phyloP scores from a whole-genome alignment of 1,140 invertebrate genomes.

The Rhagoletis zephyria region DNA sequence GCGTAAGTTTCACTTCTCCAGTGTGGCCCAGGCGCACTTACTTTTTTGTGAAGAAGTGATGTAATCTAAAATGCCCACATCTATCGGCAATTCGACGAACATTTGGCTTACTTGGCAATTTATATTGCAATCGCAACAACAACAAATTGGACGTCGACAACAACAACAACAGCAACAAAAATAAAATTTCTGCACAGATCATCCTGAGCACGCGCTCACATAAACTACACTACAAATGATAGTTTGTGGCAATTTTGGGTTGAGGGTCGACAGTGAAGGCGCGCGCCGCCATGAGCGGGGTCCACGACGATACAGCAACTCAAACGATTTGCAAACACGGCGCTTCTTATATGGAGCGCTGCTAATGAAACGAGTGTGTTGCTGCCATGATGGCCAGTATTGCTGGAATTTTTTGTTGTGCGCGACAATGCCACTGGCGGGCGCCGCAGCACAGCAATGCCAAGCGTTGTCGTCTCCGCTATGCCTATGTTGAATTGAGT shows the following conservation, averaged over 20 bases:
- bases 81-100: background rate
- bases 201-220: constrained; percentile 58
- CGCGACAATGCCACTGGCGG: constrained; percentile 27
- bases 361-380: constrained; percentile 25
- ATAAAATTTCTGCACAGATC: constrained; percentile 52
- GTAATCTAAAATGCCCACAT: no score
- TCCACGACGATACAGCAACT: background rate
- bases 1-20: no score
- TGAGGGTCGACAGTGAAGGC: background rate
- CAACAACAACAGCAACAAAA: constrained; percentile 44
- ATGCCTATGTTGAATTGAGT: no score
- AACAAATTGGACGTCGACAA: constrained; percentile 35
- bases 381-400: background rate
- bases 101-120: constrained; percentile 31
- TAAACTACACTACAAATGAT: constrained; percentile 55
- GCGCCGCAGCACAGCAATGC: constrained; percentile 7
- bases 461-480: background rate
- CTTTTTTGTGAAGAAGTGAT: no score
- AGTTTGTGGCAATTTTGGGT: constrained; percentile 17
- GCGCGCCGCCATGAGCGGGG: background rate
- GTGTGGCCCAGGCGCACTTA: no score
- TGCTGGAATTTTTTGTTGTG: constrained; percentile 20
- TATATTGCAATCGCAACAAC: background rate
- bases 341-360: constrained; percentile 50
- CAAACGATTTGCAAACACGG: constrained; percentile 46